Evolutionary conservation across 1,140 invertebrate genomes (phyloP), one percentile per base, ranked within the genome.

Genomic region (Orius laevigatus): DNA sequence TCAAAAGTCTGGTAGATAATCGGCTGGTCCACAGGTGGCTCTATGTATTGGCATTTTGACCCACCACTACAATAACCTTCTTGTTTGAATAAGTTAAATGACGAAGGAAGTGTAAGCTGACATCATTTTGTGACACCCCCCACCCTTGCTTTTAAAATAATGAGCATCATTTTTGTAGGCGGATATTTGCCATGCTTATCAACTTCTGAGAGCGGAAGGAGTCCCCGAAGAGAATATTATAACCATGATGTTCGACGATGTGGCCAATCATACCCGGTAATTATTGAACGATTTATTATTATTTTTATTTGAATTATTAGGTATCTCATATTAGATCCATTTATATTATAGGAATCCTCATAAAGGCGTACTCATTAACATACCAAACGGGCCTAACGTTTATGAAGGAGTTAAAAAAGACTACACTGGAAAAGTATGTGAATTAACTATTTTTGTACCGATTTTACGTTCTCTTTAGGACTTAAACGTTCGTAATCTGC

Each of bases 191-290:
- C 75, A 78, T 63, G 72, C 75, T 8, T 78, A 76, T 57, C 75
- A 78, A 49, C 62, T 76, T 40, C 49, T 79, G n/a, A 57, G 62
- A 12, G 59, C 55, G 18, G 67, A 75, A 64, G 76, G 75, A 38
- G 63, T 78, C 48, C 67, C 70, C 10, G 66, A 66, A 48, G 70
- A 75, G 52, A 63, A 68, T 38, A 78, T 79, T 49, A 66, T 78
- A 46, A 70, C 72, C 10, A 72, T 78, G 70, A 76, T 77, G 72
- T 74, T 70, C 58, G 75, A 78, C 63, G 76, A 78, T 55, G 69
- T 78, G 50, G 76, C 74, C 4, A 36, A 71, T 51, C 70, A 67
- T 59, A 15, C 39, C 42, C 58, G 66, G 72, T 75, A 64, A 67
- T 66, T 60, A 25, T n/a, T n/a, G n/a, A n/a, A n/a, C n/a, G n/a